phyloP scores from a whole-genome alignment of 2,113 vertebrate genomes.

The Guaruba guarouba region DNA sequence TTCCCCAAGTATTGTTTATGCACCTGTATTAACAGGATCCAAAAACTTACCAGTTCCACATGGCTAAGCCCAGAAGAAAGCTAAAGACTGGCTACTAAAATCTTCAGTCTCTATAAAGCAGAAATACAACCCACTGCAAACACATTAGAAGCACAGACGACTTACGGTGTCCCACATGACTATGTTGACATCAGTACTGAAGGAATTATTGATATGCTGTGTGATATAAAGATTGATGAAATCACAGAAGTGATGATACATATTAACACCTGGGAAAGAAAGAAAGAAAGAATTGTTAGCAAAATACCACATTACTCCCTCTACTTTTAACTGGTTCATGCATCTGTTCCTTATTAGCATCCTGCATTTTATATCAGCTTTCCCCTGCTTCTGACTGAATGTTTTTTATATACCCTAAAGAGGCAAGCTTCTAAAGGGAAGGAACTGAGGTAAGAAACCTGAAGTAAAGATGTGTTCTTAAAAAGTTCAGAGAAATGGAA shows the following conservation, averaged over 20 bases:
- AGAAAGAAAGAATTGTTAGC: constrained; percentile 40
- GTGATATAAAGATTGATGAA: constrained; percentile 97
- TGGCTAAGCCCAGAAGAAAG: not conserved
- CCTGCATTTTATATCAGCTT: not conserved
- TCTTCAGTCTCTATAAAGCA: not conserved
- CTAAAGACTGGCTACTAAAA: not conserved
- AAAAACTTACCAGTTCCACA: not conserved
- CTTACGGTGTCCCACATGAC: constrained; percentile 99
- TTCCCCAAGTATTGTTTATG: not conserved
- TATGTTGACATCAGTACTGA: constrained; percentile 87
- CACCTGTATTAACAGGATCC: not conserved
- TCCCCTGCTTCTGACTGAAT: not conserved
- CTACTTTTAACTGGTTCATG: not conserved
- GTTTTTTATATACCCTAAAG: not conserved
- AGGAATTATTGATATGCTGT: constrained; percentile 94
- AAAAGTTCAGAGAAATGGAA: not conserved
- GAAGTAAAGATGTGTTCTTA: not conserved
- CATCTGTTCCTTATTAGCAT: not conserved
- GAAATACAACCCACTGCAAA: not conserved
- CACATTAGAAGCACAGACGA: not conserved
- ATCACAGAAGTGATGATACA: constrained; percentile 99
- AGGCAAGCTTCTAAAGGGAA: not conserved
- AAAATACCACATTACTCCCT: not conserved
- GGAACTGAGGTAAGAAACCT: not conserved
- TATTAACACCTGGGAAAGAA: constrained; percentile 87